A percentile compares a stretch with the other conserved stretches of the same genome.
These are phyloP conservation scores for Megalonaias nervosa DNA, from an alignment of 1,140 invertebrate genomes.

Conservation along the genomic window DNA sequence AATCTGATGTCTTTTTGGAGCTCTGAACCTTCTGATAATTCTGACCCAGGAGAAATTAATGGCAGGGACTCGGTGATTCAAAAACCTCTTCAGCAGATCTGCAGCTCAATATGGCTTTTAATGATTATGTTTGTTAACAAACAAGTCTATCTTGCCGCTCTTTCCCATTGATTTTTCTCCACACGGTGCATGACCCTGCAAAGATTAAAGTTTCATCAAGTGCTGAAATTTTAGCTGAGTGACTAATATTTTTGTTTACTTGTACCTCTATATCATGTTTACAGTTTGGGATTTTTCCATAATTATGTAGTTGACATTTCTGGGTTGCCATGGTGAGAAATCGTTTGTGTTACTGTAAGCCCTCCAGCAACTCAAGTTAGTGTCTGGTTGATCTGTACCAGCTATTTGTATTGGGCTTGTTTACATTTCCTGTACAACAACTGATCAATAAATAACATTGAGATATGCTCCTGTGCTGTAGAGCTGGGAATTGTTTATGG, in stretches of 20 bases:
- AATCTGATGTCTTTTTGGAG: too few relatives aligned
- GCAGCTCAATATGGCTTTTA: background rate
- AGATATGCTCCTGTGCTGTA: too few relatives aligned
- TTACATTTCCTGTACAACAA: too few relatives aligned
- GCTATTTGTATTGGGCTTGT: too few relatives aligned
- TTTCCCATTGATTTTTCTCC: conserved; percentile 14
- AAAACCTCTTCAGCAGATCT: conserved; percentile 14
- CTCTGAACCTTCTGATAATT: too few relatives aligned
- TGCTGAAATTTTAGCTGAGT: conserved; percentile 23
- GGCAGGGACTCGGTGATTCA: background rate
- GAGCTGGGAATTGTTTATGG: too few relatives aligned
- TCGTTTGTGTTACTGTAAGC: background rate
- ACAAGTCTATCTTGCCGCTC: conserved; percentile 16
- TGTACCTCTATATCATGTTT: conserved; percentile 20
- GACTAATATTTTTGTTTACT: conserved; percentile 34
- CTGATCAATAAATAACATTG: too few relatives aligned
- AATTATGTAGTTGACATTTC: conserved; percentile 37
- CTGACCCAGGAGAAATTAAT: background rate
- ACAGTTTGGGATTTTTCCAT: conserved; percentile 36
- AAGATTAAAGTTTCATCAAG: conserved; percentile 35
- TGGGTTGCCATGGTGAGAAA: conserved; percentile 26
- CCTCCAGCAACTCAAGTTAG: too few relatives aligned
- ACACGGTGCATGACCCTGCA: conserved; percentile 7
- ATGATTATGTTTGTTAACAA: conserved; percentile 17
- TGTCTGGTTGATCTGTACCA: too few relatives aligned